Evolutionary conservation across 2,113 vertebrate species (phyloP), one percentile per base, ranked within the genome.

Genomic region (Tetrao urogallus): DNA sequence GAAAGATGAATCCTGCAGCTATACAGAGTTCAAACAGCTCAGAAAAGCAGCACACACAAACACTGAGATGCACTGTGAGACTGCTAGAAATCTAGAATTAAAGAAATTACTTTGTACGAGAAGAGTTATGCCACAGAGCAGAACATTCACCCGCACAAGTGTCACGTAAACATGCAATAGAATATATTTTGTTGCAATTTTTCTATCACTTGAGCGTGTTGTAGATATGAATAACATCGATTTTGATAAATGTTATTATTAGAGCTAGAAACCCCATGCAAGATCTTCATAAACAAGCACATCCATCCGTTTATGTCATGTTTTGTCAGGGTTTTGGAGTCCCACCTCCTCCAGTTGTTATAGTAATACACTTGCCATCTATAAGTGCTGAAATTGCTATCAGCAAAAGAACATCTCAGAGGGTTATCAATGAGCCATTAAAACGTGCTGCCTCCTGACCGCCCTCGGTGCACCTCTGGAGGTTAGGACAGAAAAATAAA

Each of bases 1-100:
- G 83, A 65, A 87, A 92, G 69, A 93, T 54, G 61, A 84, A 92
- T 80, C 38, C 60, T 77, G 79, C 82, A 92, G 78, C 82, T 96
- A 81, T 76, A 76, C 15, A 42, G 86, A 86, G 71, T 79, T 89
- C 70, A 79, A 86, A 42, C 30, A 85, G 58, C 84, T 91, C 84
- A 79, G 54, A 78, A 71, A 85, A 89, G 50, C 13, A 80, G 74
- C 38, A 82, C 71, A 70, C 38, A 60, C 54, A 74, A 79, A 54
- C 78, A 88, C 87, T 64, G 34, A 92, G 64, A 82, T 73, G 47
- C 72, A 73, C 45, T 43, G 20, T 1, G 42, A 80, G 56, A 89
- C 30, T 66, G 57, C 42, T 88, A 80, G 60, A 85, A 45, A 82
- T n/a, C 32, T 88, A 36, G 56, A 67, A 92, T 40, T 1, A 86